A percentile compares a stretch with the other conserved stretches of the same genome.
Conservation (phyloP, 2,113 vertebrate genomes). For the Microcebus lehilahytsara region DNA sequence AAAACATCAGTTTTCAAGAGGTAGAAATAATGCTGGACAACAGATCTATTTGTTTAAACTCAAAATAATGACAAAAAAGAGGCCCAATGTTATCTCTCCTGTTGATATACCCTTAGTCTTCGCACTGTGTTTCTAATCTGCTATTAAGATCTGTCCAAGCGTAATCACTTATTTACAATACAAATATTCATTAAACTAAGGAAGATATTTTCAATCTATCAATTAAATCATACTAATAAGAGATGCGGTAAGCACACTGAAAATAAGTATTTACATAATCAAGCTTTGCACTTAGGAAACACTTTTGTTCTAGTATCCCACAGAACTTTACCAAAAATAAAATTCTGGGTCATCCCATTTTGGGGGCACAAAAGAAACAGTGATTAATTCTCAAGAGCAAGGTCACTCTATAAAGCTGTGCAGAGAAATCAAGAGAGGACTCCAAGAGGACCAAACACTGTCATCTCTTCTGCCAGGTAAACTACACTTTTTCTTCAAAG, state of each 20-base stretch:
- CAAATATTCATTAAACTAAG: constrained; percentile 79
- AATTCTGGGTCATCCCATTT: constrained; percentile 31
- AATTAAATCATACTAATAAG: constrained; percentile 63
- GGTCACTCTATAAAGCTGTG: constrained; percentile 22
- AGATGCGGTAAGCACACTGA: background rate
- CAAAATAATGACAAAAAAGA: constrained; percentile 62
- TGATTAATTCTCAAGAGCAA: constrained; percentile 59
- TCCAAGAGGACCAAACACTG: background rate
- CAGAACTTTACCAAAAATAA: constrained; percentile 36
- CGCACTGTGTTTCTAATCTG: constrained; percentile 68
- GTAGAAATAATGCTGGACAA: constrained; percentile 15
- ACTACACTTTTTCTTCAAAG: constrained; percentile 45
- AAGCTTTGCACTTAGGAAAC: constrained; percentile 18
- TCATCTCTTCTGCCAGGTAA: constrained; percentile 33
- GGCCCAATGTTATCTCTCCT: constrained; percentile 69
- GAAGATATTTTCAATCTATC: constrained; percentile 78
- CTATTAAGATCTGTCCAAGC: constrained; percentile 76
- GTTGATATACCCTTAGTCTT: constrained; percentile 68
- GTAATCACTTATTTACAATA: constrained; percentile 75
- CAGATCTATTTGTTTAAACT: constrained; percentile 56
- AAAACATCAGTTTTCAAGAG: constrained; percentile 38
- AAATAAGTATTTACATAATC: constrained; percentile 47
- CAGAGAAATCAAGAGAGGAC: constrained; percentile 51
- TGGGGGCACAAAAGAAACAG: background rate
- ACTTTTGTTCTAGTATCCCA: constrained; percentile 51